These are phyloP conservation scores for Misgurnus mizolepis DNA, from an alignment of 2,113 vertebrate genomes.

Conservation along the genomic window DNA sequence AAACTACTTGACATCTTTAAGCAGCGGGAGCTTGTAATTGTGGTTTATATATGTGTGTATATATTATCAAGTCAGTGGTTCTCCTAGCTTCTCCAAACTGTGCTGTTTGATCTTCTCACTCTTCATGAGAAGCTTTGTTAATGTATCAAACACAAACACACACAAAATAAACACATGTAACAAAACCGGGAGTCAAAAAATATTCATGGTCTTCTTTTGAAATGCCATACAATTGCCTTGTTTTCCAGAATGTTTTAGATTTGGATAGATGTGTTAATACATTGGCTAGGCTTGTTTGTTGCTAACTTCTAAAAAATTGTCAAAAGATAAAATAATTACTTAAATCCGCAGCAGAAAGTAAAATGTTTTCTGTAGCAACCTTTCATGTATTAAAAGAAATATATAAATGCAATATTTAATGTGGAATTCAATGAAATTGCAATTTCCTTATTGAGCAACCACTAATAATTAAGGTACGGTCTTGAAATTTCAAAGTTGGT, in stretches of 20 bases:
- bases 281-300: not conserved
- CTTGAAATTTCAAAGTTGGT: conserved; percentile 21
- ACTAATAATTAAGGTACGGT: conserved; percentile 21
- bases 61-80: conserved; percentile 60
- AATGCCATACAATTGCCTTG: conserved; percentile 46
- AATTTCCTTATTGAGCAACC: not conserved
- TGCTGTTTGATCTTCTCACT: conserved; percentile 64
- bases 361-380: too few species aligned
- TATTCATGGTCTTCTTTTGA: not conserved
- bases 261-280: not conserved
- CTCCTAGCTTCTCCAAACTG: conserved; percentile 72
- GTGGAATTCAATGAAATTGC: not conserved
- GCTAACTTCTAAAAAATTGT: not conserved
- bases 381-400: not conserved
- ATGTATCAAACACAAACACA: not conserved
- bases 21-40: conserved; percentile 1
- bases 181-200: not conserved
- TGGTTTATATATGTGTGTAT: conserved; percentile 1
- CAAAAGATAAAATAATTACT: not conserved
- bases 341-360: too few species aligned
- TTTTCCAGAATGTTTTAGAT: not conserved
- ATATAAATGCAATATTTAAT: not conserved
- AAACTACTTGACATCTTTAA: conserved; percentile 3
- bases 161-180: not conserved
- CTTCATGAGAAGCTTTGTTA: conserved; percentile 37